These are phyloP conservation scores for Tillus elongatus DNA, from an alignment of 2,888 invertebrate species.

Conservation along the genomic window DNA sequence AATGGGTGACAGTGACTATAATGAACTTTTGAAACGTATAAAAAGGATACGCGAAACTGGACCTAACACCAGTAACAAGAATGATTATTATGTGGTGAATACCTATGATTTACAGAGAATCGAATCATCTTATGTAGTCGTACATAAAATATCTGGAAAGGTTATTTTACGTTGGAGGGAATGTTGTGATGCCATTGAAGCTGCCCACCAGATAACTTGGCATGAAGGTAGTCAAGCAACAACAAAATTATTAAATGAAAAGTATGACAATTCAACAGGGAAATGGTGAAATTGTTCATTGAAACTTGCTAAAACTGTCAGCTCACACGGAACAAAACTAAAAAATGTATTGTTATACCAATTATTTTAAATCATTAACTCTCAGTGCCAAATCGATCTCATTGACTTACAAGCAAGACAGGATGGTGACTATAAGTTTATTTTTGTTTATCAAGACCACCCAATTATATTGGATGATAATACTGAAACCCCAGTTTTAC, in stretches of 20 bases:
- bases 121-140: slow-evolving; percentile 2
- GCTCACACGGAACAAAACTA: slow-evolving; percentile 2
- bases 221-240: slow-evolving; percentile 2
- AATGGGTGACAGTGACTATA: slow-evolving; percentile 3
- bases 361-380: slow-evolving; percentile 3
- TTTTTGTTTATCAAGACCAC: slow-evolving; percentile 3
- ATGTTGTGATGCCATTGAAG: slow-evolving; percentile 3
- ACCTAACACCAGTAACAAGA: not conserved
- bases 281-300: slow-evolving; percentile 3
- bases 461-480: too few relatives aligned
- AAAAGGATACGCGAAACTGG: too few relatives aligned
- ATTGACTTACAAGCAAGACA: slow-evolving; percentile 1
- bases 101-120: slow-evolving; percentile 3
- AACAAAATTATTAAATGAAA: slow-evolving; percentile 3
- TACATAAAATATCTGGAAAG: slow-evolving; percentile 2
- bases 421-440: slow-evolving; percentile 3
- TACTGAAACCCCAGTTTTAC: too few relatives aligned
- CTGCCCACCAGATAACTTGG: slow-evolving; percentile 1
- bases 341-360: slow-evolving; percentile 1
- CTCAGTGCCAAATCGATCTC: slow-evolving; percentile 4
- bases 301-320: slow-evolving; percentile 2
- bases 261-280: not conserved
- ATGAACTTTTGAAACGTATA: not conserved
- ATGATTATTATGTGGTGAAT: slow-evolving; percentile 1
- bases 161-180: slow-evolving; percentile 1